These are phyloP conservation scores for Globodera rostochiensis DNA, from an alignment of 1,140 invertebrate species.

Conservation along the genomic window DNA sequence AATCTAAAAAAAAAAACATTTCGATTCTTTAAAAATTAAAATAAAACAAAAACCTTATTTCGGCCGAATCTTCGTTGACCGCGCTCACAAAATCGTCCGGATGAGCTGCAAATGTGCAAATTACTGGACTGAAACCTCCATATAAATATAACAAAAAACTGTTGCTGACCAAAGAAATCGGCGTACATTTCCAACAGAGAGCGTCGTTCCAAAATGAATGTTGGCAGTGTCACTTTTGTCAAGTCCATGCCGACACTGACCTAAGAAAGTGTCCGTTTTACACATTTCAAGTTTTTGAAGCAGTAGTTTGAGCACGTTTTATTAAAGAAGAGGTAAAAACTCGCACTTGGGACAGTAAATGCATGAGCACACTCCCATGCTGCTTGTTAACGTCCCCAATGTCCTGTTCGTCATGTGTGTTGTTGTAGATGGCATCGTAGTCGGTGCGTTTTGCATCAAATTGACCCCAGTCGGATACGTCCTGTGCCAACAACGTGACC, in stretches of 20 bases:
- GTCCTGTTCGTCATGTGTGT: conserved; percentile 53
- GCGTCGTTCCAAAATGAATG: conserved; percentile 70
- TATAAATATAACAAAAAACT: background rate
- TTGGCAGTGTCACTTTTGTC: conserved; percentile 71
- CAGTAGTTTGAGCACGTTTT: background rate
- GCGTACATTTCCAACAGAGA: conserved; percentile 72
- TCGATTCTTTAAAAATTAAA: background rate
- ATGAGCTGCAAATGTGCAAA: conserved; percentile 62
- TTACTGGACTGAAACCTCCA: background rate
- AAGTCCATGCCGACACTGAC: conserved; percentile 72
- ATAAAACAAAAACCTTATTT: conserved; percentile 68
- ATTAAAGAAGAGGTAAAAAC: conserved; percentile 14
- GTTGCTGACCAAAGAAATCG: conserved; percentile 68
- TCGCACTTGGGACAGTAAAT: conserved; percentile 67
- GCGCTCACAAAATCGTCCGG: conserved; percentile 64
- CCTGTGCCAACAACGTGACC: background rate
- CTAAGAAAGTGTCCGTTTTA: conserved; percentile 45
- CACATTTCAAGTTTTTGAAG: conserved; percentile 15
- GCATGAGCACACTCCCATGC: conserved; percentile 70
- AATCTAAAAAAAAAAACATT: background rate
- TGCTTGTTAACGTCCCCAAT: conserved; percentile 66
- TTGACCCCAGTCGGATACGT: conserved; percentile 62
- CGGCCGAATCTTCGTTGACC: conserved; percentile 56
- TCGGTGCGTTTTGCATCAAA: conserved; percentile 54
- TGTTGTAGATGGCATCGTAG: conserved; percentile 65